phyloP scores from a whole-genome alignment of 2,888 invertebrate species.

The Archips crataeganus region DNA sequence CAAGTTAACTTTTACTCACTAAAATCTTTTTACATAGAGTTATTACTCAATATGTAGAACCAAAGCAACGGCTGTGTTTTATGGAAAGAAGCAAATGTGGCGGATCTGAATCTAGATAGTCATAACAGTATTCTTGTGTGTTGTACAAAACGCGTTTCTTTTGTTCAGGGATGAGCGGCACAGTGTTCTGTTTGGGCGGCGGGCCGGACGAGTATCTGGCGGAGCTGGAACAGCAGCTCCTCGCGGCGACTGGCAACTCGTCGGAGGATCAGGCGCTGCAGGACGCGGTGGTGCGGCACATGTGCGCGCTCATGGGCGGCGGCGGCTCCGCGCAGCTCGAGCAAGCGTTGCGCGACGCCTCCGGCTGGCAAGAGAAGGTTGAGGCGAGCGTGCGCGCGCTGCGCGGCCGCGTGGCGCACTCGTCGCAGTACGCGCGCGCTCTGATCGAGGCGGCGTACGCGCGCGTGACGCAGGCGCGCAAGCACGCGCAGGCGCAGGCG shows the following conservation, averaged over 20 bases:
- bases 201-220: conserved; percentile 56
- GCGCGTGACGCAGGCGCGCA: conserved; percentile 49
- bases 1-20: too few relatives aligned
- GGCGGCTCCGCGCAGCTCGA: conserved; percentile 41
- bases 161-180: conserved; percentile 59
- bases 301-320: conserved; percentile 58
- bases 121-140: background rate
- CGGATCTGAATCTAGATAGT: background rate
- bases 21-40: too few relatives aligned
- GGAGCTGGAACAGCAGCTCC: conserved; percentile 53
- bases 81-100: too few relatives aligned
- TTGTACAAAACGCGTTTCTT: background rate
- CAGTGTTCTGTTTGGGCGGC: conserved; percentile 64
- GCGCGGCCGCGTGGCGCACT: conserved; percentile 53
- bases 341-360: conserved; percentile 48
- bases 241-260: conserved; percentile 13
- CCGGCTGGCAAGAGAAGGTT: conserved; percentile 25
- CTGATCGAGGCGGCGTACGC: conserved; percentile 56
- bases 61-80: too few relatives aligned
- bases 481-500: conserved; percentile 40
- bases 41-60: too few relatives aligned
- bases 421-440: conserved; percentile 59
- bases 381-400: conserved; percentile 52
- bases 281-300: conserved; percentile 58
- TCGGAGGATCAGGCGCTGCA: conserved; percentile 57